phyloP scores from a whole-genome alignment of 2,888 invertebrate species.

The Thalpophila matura region DNA sequence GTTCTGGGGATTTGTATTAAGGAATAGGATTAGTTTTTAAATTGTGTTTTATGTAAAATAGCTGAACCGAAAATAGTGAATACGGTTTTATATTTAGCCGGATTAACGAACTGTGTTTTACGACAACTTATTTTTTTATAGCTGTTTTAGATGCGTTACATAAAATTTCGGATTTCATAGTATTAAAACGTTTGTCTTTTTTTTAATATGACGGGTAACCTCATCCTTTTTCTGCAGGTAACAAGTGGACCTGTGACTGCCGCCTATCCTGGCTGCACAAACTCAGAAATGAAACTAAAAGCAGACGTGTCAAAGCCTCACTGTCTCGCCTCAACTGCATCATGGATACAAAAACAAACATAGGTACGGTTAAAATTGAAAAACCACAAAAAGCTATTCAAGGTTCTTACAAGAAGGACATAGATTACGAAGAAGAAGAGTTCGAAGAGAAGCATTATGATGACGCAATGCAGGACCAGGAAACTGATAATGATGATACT shows the following conservation, averaged over 20 bases:
- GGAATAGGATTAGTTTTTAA: background rate
- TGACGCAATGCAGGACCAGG: slow-evolving; percentile 85
- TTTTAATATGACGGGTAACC: no score
- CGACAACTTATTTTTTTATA: no score
- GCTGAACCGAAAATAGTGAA: background rate
- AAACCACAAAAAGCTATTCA: slow-evolving; percentile 65
- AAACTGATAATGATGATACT: slow-evolving; percentile 73
- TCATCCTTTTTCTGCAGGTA: slow-evolving; percentile 91
- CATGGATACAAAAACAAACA: slow-evolving; percentile 86
- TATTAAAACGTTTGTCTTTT: no score
- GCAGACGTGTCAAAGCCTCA: slow-evolving; percentile 92
- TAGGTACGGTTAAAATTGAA: slow-evolving; percentile 71
- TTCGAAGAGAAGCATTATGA: slow-evolving; percentile 81
- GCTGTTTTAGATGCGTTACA: background rate
- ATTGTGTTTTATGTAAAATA: background rate
- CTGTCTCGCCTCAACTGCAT: slow-evolving; percentile 93
- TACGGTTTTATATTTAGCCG: background rate
- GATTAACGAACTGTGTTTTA: no score
- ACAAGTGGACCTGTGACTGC: slow-evolving; percentile 95
- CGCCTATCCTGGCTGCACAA: slow-evolving; percentile 95
- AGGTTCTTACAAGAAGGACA: slow-evolving; percentile 69
- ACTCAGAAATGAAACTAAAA: slow-evolving; percentile 94
- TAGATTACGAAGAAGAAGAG: slow-evolving; percentile 79
- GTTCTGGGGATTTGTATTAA: slow-evolving; percentile 1
- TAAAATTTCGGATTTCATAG: background rate